These are phyloP conservation scores for Neomonachus schauinslandi DNA, from an alignment of 2,113 vertebrate species.

Conservation along the genomic window DNA sequence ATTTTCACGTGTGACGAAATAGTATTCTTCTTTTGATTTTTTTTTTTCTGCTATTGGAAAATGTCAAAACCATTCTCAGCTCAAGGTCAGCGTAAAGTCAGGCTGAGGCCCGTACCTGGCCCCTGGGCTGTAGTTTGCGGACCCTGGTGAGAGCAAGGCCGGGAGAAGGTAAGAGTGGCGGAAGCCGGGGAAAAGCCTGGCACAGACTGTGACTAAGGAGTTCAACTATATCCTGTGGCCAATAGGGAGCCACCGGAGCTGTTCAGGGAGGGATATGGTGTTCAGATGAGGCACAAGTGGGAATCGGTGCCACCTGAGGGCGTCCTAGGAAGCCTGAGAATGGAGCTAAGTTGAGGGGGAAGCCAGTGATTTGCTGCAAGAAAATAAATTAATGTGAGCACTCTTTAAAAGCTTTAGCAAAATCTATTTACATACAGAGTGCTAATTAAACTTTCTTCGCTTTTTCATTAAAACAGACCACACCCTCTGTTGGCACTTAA, in stretches of 20 bases:
- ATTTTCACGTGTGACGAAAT: background rate
- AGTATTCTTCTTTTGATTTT: background rate
- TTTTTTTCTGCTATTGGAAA: background rate
- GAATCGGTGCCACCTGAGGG: background rate
- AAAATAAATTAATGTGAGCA: background rate
- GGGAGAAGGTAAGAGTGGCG: background rate
- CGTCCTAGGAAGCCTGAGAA: background rate
- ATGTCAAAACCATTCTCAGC: background rate
- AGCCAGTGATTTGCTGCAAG: background rate
- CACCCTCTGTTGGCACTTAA: background rate
- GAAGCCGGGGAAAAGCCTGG: background rate
- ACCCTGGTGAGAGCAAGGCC: background rate
- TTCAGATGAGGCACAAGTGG: background rate
- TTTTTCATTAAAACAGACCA: conserved; percentile 38
- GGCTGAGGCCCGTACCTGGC: background rate
- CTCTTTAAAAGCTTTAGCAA: background rate
- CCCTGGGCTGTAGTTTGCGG: background rate
- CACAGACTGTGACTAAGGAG: background rate
- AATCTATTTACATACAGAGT: background rate
- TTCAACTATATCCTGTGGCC: background rate
- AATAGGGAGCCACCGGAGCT: background rate
- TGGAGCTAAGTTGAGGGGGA: background rate
- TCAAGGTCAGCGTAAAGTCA: background rate
- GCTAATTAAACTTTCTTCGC: background rate
- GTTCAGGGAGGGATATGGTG: accelerated